These are phyloP conservation scores for Listronotus bonariensis DNA, from an alignment of 1,140 invertebrate genomes.

Conservation along the genomic window DNA sequence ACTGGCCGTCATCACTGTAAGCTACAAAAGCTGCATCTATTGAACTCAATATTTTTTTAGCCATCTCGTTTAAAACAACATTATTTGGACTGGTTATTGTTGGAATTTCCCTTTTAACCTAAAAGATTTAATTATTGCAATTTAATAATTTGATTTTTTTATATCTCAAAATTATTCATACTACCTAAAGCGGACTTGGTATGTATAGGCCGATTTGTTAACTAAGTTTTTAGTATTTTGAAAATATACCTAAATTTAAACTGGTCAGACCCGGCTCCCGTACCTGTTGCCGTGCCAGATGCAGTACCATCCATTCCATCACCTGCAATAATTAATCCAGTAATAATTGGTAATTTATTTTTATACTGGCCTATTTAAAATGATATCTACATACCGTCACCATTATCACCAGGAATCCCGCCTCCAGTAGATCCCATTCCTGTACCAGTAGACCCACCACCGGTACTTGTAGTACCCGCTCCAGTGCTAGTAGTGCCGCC, in stretches of 20 bases:
- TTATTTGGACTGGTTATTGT: constrained; percentile 43
- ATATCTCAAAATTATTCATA: too few species aligned
- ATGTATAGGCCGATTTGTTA: too few species aligned
- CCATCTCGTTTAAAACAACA: constrained; percentile 39
- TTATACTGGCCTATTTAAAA: too few species aligned
- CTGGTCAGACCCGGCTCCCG: constrained; percentile 10
- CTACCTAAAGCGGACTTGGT: too few species aligned
- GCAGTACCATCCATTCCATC: too few species aligned
- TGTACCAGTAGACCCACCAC: constrained; percentile 36
- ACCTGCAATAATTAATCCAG: too few species aligned
- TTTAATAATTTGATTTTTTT: too few species aligned
- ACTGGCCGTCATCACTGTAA: constrained; percentile 58
- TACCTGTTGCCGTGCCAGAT: neutral
- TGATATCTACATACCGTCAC: neutral
- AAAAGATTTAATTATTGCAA: neutral
- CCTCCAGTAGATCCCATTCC: constrained; percentile 10
- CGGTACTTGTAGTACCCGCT: too few species aligned
- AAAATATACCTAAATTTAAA: constrained; percentile 13
- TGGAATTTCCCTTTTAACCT: constrained; percentile 38
- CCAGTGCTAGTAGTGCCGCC: too few species aligned
- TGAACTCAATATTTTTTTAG: constrained; percentile 55
- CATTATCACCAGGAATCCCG: constrained; percentile 9
- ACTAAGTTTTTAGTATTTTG: too few species aligned
- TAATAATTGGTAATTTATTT: too few species aligned
- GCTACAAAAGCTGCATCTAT: constrained; percentile 60